Evolutionary conservation across 2,888 invertebrate genomes (phyloP).

Genomic region (Drosophila meridionalis): DNA sequence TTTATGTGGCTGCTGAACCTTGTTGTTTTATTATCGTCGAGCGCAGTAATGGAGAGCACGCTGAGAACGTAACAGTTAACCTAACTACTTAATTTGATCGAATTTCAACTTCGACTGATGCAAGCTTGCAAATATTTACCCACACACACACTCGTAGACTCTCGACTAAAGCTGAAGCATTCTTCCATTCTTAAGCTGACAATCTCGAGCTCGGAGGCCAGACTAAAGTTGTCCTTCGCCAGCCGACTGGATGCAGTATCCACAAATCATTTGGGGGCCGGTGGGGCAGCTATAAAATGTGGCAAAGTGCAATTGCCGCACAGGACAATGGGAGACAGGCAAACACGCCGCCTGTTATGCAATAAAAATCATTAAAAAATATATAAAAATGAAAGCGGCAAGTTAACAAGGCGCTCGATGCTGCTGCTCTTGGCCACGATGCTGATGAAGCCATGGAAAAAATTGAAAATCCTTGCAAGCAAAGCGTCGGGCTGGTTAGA

Average conservation of each 20-base stretch:
- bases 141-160: neutral
- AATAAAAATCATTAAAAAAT: constrained; percentile 81
- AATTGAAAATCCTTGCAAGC: constrained; percentile 49
- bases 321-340: constrained; percentile 51
- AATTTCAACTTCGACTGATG: constrained; percentile 14
- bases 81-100: constrained; percentile 16
- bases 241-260: constrained; percentile 26
- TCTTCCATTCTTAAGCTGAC: neutral
- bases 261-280: constrained; percentile 50
- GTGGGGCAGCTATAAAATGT: constrained; percentile 69
- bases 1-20: constrained; percentile 44
- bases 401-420: constrained; percentile 64
- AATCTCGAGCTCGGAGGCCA: constrained; percentile 5
- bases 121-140: constrained; percentile 1
- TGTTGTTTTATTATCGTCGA: constrained; percentile 3
- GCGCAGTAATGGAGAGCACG: constrained; percentile 18
- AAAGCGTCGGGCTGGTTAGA: constrained; percentile 59
- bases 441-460: constrained; percentile 62
- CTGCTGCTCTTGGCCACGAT: constrained; percentile 9
- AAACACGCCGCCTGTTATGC: constrained; percentile 66
- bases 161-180: neutral
- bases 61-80: constrained; percentile 1
- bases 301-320: constrained; percentile 79
- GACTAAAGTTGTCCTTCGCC: constrained; percentile 12
- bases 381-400: constrained; percentile 76